Evolutionary conservation across 2,888 invertebrate species (phyloP).

Genomic region (Machimus atricapillus): DNA sequence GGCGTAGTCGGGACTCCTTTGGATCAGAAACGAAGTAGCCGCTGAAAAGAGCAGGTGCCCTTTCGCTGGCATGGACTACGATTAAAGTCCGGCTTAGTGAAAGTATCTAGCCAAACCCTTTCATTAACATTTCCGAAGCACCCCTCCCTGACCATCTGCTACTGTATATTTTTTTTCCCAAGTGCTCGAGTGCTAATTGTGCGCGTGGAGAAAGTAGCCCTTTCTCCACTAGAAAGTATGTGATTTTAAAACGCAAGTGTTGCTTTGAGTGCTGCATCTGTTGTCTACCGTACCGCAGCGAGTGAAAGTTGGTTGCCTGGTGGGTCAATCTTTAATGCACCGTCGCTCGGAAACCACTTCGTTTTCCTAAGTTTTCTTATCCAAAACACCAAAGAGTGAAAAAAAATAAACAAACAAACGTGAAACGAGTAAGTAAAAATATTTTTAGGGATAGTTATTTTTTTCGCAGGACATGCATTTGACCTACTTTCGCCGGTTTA

Average conservation of each 20-base stretch:
- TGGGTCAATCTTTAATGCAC: conserved; percentile 6
- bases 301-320: conserved; percentile 29
- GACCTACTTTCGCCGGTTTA: conserved; percentile 15
- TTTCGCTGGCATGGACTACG: background rate
- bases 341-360: background rate
- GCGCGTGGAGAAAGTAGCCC: background rate
- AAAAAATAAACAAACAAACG: background rate
- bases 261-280: conserved; percentile 5
- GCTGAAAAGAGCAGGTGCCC: background rate
- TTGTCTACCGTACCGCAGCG: background rate
- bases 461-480: conserved; percentile 5
- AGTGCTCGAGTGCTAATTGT: conserved; percentile 13
- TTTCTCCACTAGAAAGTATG: background rate
- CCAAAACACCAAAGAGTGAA: background rate
- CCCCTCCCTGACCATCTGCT: background rate
- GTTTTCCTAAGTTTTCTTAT: background rate
- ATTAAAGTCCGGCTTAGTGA: background rate
- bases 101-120: background rate
- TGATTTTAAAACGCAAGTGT: conserved; percentile 11
- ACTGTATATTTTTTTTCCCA: background rate
- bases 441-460: background rate
- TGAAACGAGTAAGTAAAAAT: conserved; percentile 2
- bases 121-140: background rate
- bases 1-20: background rate
- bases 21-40: background rate